A percentile compares a stretch with the other conserved stretches of the same genome.
Evolutionary conservation across 2,888 invertebrate genomes (phyloP).

Genomic region (Eudemis profundana): DNA sequence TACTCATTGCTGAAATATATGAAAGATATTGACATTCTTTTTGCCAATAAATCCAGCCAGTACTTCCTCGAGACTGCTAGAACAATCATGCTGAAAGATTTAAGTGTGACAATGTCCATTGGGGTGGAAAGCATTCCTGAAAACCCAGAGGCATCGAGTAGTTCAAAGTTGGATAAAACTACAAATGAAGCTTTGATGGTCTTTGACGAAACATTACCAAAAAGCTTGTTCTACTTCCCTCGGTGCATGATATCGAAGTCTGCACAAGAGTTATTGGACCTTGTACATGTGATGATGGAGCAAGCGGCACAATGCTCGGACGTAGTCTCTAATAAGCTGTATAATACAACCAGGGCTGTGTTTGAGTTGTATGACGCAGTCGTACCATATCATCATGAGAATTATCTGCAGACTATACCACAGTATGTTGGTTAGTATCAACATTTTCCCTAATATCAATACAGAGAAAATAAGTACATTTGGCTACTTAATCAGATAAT

Average conservation of each 20-base stretch:
- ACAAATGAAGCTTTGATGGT: slow-evolving; percentile 72
- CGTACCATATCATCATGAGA: slow-evolving; percentile 92
- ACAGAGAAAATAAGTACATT: no score
- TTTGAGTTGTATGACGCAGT: slow-evolving; percentile 91
- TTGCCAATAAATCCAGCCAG: slow-evolving; percentile 91
- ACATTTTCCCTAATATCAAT: no score
- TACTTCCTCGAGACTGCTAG: slow-evolving; percentile 89
- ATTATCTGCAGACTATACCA: slow-evolving; percentile 92
- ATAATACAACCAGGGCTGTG: slow-evolving; percentile 89
- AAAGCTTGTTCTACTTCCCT: slow-evolving; percentile 79
- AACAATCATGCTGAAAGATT: slow-evolving; percentile 91
- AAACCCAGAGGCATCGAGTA: slow-evolving; percentile 40
- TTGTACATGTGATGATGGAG: slow-evolving; percentile 87
- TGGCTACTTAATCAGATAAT: no score
- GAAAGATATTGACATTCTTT: slow-evolving; percentile 90
- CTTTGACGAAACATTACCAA: slow-evolving; percentile 73
- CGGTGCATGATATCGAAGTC: slow-evolving; percentile 87
- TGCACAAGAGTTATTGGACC: slow-evolving; percentile 86
- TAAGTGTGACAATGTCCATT: slow-evolving; percentile 89
- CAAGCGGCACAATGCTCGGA: slow-evolving; percentile 87
- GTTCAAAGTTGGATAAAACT: slow-evolving; percentile 49
- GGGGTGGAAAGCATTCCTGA: slow-evolving; percentile 77
- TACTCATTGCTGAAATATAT: slow-evolving; percentile 88
- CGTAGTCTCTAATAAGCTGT: slow-evolving; percentile 87
- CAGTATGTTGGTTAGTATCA: slow-evolving; percentile 90